These are phyloP conservation scores for Noctua janthe DNA, from an alignment of 2,888 invertebrate species.

Conservation along the genomic window DNA sequence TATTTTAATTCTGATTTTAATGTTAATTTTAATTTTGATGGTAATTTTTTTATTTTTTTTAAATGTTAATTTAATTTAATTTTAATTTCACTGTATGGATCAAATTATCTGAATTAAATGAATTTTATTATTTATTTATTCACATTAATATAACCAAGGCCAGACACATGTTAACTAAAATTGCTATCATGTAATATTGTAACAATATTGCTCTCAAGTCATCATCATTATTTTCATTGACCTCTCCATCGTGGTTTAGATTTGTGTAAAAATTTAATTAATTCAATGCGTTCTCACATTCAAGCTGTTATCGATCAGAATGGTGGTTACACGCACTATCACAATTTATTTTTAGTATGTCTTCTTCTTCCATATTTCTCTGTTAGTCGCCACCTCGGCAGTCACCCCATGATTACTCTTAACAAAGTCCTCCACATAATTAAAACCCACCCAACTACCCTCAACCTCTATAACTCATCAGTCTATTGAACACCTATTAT, in stretches of 20 bases:
- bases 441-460: constrained; percentile 21
- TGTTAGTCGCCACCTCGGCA: no score
- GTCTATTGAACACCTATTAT: constrained; percentile 54
- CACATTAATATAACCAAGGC: not conserved
- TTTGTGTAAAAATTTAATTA: not conserved
- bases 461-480: constrained; percentile 43
- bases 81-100: no score
- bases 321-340: not conserved
- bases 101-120: no score
- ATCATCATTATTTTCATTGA: no score
- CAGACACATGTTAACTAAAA: not conserved
- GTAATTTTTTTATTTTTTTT: no score
- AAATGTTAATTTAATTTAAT: no score
- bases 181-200: not conserved
- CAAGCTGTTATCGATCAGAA: not conserved
- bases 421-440: not conserved
- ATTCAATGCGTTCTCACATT: not conserved
- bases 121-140: no score
- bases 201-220: no score
- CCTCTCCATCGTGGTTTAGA: not conserved
- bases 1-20: no score
- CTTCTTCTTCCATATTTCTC: no score
- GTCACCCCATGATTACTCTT: not conserved
- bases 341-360: no score
- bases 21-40: no score